Evolutionary conservation across 1,140 invertebrate species (phyloP).

Genomic region (Diuraphis noxia): DNA sequence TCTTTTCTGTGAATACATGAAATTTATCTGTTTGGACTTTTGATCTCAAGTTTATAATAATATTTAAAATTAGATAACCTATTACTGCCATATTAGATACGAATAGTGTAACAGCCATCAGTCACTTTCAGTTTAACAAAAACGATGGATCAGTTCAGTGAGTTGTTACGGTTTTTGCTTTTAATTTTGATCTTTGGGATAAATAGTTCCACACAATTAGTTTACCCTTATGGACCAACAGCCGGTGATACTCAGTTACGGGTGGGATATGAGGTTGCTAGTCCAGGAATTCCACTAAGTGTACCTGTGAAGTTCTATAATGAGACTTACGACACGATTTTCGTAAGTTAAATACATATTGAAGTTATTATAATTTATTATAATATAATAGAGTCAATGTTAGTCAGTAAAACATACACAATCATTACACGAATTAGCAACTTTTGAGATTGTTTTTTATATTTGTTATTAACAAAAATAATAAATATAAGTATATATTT

Average conservation of each 20-base stretch:
- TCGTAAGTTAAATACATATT: conserved; percentile 67
- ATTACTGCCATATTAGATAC: background rate
- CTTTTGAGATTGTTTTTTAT: background rate
- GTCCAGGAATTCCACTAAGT: conserved; percentile 62
- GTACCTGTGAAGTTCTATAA: conserved; percentile 74
- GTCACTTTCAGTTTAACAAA: background rate
- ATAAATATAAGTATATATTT: too few species aligned
- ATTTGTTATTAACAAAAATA: background rate
- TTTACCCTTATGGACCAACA: conserved; percentile 56
- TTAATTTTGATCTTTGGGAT: background rate
- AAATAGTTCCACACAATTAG: conserved; percentile 9
- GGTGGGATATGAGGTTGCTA: conserved; percentile 60
- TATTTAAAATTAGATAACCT: conserved; percentile 30
- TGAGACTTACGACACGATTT: conserved; percentile 71
- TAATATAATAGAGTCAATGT: background rate
- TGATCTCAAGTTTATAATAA: background rate
- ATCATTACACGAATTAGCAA: background rate
- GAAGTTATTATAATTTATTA: background rate
- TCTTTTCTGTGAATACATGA: background rate
- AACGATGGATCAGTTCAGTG: conserved; percentile 43
- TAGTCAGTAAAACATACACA: background rate
- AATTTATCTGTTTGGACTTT: conserved; percentile 30
- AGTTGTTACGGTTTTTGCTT: background rate
- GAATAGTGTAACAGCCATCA: conserved; percentile 1
- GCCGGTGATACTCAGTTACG: conserved; percentile 53